Conservation (phyloP, 2,797 vertebrate species). For the Crenuchus spilurus region DNA sequence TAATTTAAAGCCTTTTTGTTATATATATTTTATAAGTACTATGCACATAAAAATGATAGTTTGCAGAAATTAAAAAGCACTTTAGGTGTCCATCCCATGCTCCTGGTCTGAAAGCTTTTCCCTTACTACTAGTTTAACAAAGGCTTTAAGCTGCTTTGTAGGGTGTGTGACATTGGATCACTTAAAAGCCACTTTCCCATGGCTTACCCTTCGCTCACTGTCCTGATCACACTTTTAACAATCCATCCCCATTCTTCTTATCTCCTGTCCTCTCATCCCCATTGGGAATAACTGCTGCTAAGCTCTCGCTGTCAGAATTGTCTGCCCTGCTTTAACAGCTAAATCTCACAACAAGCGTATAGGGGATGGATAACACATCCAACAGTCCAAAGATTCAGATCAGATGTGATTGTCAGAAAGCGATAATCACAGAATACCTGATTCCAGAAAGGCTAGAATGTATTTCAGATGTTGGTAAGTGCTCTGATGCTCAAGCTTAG, state of each 20-base stretch:
- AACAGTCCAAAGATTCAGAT: conserved; percentile 10
- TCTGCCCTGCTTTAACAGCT: conserved; percentile 10
- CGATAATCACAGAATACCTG: conserved; percentile 4
- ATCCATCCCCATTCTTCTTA: conserved; percentile 32
- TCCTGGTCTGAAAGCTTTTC: neutral
- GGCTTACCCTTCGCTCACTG: neutral
- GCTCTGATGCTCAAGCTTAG: neutral
- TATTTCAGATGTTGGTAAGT: neutral
- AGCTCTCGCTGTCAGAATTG: conserved; percentile 15
- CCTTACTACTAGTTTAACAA: neutral
- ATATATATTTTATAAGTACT: neutral
- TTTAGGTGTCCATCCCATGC: neutral
- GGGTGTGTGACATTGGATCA: conserved; percentile 29
- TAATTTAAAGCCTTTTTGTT: no score
- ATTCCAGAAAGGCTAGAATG: conserved; percentile 3
- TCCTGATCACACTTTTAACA: conserved; percentile 37
- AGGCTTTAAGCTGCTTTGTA: conserved; percentile 35
- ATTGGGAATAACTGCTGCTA: conserved; percentile 21
- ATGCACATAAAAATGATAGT: neutral
- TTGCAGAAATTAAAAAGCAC: neutral
- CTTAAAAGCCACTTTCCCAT: conserved; percentile 11
- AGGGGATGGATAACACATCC: neutral
- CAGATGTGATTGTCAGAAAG: conserved; percentile 16
- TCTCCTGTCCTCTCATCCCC: conserved; percentile 9
- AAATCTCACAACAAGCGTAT: conserved; percentile 40